Conservation (phyloP, 2,797 vertebrate genomes). For the Onychomys leucogaster region DNA sequence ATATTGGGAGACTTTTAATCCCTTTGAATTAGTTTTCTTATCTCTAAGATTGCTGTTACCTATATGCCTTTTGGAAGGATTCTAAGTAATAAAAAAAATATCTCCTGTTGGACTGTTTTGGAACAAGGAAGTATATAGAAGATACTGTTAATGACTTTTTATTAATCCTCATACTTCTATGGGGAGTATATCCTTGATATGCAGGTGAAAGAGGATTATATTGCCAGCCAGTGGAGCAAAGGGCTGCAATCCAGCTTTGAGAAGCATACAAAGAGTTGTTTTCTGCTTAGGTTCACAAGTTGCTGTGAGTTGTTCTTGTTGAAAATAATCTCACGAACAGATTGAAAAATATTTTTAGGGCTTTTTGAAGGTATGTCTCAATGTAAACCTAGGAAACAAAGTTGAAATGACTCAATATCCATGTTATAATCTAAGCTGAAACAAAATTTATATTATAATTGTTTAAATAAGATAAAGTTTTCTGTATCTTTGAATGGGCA, state of each 20-base stretch:
- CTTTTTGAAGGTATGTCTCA: neutral
- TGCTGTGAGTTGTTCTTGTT: constrained; percentile 54
- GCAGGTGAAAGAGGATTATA: constrained; percentile 79
- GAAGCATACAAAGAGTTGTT: constrained; percentile 47
- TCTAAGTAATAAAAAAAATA: constrained; percentile 72
- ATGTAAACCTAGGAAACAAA: neutral
- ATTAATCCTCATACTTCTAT: constrained; percentile 73
- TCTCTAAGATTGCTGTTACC: constrained; percentile 76
- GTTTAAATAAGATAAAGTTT: neutral
- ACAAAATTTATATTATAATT: neutral
- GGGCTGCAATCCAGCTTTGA: constrained; percentile 68
- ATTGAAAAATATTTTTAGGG: constrained; percentile 49
- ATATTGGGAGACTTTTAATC: constrained; percentile 78
- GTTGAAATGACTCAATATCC: neutral
- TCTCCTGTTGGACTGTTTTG: constrained; percentile 62
- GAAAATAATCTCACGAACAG: constrained; percentile 64
- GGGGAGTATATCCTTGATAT: constrained; percentile 69
- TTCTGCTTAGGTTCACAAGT: constrained; percentile 65
- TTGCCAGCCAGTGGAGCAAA: constrained; percentile 55
- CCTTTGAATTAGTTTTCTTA: constrained; percentile 81
- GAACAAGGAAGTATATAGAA: constrained; percentile 67
- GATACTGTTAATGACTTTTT: constrained; percentile 70
- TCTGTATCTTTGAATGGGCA: neutral
- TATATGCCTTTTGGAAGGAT: constrained; percentile 68
- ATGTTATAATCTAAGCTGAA: neutral